Conservation (phyloP, 2,113 vertebrate genomes). For the Hypomesus transpacificus region DNA sequence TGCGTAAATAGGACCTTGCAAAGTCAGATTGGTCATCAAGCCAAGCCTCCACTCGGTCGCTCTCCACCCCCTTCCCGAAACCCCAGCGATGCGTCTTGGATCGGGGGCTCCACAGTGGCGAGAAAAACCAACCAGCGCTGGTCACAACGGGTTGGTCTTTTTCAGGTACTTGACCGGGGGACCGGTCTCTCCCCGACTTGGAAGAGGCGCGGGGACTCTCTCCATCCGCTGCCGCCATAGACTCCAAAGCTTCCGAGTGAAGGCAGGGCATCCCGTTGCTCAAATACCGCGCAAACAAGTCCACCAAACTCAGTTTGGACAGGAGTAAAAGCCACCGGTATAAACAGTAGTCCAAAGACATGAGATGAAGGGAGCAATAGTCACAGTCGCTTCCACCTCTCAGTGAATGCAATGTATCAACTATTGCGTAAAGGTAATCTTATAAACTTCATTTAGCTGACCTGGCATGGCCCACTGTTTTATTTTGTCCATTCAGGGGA, state of each 20-base stretch:
- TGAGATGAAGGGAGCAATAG: background rate
- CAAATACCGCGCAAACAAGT: conserved; percentile 43
- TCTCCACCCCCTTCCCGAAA: conserved; percentile 35
- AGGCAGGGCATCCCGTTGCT: conserved; percentile 51
- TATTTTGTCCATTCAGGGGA: conserved; percentile 13
- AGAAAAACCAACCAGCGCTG: conserved; percentile 49
- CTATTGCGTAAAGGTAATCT: conserved; percentile 52
- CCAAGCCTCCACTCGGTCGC: conserved; percentile 49
- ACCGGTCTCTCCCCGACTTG: background rate
- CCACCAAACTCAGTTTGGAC: conserved; percentile 31
- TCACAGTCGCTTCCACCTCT: background rate
- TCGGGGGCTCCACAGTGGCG: conserved; percentile 51
- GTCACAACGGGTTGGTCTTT: background rate
- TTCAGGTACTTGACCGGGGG: background rate
- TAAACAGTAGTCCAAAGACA: background rate
- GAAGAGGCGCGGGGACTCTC: background rate
- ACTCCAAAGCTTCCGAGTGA: conserved; percentile 26
- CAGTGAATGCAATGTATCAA: background rate
- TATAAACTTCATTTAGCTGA: conserved; percentile 25
- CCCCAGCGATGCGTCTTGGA: conserved; percentile 17
- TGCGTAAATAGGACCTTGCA: conserved; percentile 53
- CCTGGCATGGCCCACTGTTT: background rate
- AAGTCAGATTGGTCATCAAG: conserved; percentile 61
- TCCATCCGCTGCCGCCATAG: conserved; percentile 21
- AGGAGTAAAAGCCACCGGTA: background rate